A percentile compares a stretch with the other conserved stretches of the same genome.
phyloP scores from a whole-genome alignment of 1,140 invertebrate species.

The Papilio polytes region DNA sequence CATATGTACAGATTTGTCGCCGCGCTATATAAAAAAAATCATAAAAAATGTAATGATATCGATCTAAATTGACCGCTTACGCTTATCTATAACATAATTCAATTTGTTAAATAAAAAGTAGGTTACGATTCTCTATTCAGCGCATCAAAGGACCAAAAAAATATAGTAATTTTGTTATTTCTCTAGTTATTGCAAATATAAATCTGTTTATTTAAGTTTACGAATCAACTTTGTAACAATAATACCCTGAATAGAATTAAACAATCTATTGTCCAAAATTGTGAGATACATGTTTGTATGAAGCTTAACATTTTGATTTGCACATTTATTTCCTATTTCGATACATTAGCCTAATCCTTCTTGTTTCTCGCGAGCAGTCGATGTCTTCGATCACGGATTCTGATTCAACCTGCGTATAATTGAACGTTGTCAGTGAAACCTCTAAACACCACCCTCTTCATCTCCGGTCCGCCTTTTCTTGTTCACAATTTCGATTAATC shows the following conservation, averaged over 20 bases:
- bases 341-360: constrained; percentile 16
- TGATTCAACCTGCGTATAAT: constrained; percentile 82
- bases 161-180: not conserved
- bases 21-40: constrained; percentile 49
- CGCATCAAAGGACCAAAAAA: constrained; percentile 6
- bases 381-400: constrained; percentile 65
- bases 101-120: constrained; percentile 21
- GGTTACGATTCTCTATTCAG: constrained; percentile 26
- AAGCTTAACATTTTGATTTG: constrained; percentile 35
- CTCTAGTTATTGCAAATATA: constrained; percentile 13
- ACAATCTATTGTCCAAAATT: constrained; percentile 18
- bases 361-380: not conserved
- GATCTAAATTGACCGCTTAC: constrained; percentile 43
- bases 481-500: constrained; percentile 49
- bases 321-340: constrained; percentile 36
- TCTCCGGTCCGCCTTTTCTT: constrained; percentile 61
- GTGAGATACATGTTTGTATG: constrained; percentile 27
- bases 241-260: constrained; percentile 39
- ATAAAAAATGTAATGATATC: constrained; percentile 29
- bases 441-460: constrained; percentile 73
- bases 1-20: constrained; percentile 72
- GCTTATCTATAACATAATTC: constrained; percentile 48
- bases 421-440: constrained; percentile 73
- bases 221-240: constrained; percentile 36
- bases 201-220: constrained; percentile 37